These are phyloP conservation scores for Calephelis nemesis DNA, from an alignment of 1,140 invertebrate genomes.

Conservation along the genomic window DNA sequence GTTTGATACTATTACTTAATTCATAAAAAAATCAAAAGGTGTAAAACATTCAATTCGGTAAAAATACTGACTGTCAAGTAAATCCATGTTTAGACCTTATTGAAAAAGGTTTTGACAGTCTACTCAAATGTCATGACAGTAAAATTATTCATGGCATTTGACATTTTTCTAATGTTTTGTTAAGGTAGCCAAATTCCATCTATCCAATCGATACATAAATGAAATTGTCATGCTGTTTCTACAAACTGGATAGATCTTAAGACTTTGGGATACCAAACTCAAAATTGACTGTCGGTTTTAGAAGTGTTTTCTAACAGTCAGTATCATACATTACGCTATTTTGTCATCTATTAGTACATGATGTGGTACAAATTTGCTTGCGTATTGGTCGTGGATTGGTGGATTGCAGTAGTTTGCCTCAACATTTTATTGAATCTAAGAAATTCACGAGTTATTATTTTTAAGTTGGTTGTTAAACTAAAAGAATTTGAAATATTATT, in stretches of 20 bases:
- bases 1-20: background rate
- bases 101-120: no score
- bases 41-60: constrained; percentile 2
- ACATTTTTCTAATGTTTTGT: no score
- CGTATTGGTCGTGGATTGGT: constrained; percentile 4
- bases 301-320: background rate
- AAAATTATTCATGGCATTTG: no score
- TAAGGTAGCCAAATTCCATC: no score
- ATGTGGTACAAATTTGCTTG: constrained; percentile 24
- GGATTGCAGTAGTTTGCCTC: constrained; percentile 1
- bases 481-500: no score
- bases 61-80: constrained; percentile 5
- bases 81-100: background rate
- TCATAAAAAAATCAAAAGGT: background rate
- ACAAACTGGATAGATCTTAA: no score
- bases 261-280: no score
- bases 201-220: no score
- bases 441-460: background rate
- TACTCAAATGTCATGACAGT: no score
- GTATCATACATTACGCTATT: constrained; percentile 2
- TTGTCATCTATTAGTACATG: constrained; percentile 16
- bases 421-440: background rate
- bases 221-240: no score
- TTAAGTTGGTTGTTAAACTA: no score
- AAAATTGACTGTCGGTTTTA: background rate